Conservation (phyloP, 2,113 vertebrate genomes). For the Oxyruncus cristatus region DNA sequence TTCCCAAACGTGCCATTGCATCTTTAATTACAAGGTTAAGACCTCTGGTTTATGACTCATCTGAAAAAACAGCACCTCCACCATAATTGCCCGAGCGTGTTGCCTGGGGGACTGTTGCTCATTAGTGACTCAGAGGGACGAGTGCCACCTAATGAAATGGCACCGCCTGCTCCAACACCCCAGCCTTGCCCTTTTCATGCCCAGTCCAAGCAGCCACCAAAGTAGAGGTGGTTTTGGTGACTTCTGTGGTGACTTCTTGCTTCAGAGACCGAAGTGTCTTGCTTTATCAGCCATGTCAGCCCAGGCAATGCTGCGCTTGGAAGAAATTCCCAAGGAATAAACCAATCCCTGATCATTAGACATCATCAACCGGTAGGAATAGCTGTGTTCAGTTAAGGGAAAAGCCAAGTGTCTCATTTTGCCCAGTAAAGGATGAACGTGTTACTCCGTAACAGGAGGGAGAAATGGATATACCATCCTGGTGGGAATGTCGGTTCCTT, state of each 20-base stretch:
- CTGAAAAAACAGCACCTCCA: constrained; percentile 42
- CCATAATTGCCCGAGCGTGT: constrained; percentile 20
- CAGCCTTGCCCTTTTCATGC: constrained; percentile 20
- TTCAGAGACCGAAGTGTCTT: no score
- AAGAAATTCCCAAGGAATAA: background rate
- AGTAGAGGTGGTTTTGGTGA: background rate
- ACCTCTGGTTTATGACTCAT: constrained; percentile 62
- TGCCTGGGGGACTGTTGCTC: constrained; percentile 15
- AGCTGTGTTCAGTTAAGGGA: background rate
- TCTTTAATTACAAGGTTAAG: constrained; percentile 66
- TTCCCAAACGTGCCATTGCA: constrained; percentile 36
- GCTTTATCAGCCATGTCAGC: background rate
- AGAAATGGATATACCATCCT: background rate
- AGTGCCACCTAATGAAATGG: constrained; percentile 46
- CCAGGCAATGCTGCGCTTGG: background rate
- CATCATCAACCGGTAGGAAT: background rate
- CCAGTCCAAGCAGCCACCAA: background rate
- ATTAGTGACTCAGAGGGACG: constrained; percentile 43
- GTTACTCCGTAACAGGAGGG: background rate
- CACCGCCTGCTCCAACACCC: background rate
- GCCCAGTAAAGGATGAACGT: background rate
- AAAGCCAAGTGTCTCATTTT: background rate
- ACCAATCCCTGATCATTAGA: rapidly evolving
- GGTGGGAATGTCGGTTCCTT: background rate
- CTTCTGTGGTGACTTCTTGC: no score